Conservation (phyloP, 2,888 invertebrate genomes). For the Ectropis crepuscularia region DNA sequence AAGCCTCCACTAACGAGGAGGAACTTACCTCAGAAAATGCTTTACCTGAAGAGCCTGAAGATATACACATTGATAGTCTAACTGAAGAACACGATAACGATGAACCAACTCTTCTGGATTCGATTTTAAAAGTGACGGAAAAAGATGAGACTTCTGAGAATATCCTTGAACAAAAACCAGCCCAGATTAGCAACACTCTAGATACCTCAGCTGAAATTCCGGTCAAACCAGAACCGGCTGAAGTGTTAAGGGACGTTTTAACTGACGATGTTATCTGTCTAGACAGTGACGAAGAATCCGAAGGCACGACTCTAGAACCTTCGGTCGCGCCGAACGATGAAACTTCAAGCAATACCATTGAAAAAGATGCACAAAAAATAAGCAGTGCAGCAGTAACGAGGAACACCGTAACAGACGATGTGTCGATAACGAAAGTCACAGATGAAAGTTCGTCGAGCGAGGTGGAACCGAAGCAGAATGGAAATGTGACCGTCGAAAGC, state of each 20-base stretch:
- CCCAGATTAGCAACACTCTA: not conserved
- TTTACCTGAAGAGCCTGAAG: conserved; percentile 8
- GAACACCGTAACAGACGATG: conserved; percentile 13
- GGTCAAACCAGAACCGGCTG: conserved; percentile 54
- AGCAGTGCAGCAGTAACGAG: conserved; percentile 5
- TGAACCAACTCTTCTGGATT: not conserved
- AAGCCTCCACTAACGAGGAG: conserved; percentile 27
- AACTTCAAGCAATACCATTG: not conserved
- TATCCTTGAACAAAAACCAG: conserved; percentile 32
- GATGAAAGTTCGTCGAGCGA: not conserved
- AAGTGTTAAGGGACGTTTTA: conserved; percentile 24
- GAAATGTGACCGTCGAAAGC: conserved; percentile 19
- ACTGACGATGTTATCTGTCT: conserved; percentile 55
- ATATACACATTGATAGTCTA: conserved; percentile 9
- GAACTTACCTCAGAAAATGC: not conserved
- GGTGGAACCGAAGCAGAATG: not conserved
- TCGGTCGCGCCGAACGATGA: not conserved
- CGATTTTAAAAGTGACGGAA: not conserved
- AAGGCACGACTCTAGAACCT: conserved; percentile 7
- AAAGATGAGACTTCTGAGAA: not conserved
- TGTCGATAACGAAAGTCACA: conserved; percentile 18
- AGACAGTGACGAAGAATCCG: conserved; percentile 73
- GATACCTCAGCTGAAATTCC: too few relatives aligned
- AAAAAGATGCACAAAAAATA: conserved; percentile 1
- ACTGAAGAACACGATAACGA: conserved; percentile 1